Base-by-base conservation (phyloP, 1,140 invertebrate genomes). In the Drosophila ananassae region DNA sequence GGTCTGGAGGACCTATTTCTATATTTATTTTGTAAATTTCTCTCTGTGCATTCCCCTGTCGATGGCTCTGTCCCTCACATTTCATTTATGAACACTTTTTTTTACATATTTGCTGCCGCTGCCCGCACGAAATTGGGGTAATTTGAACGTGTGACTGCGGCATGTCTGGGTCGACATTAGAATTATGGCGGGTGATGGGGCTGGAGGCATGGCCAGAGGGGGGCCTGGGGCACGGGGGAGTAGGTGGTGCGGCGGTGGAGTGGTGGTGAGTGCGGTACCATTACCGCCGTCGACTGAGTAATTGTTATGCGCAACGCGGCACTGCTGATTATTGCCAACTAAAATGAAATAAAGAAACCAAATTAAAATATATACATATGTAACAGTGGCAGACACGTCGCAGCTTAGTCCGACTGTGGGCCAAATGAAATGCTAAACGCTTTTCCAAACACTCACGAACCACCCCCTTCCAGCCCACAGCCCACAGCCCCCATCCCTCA, bases 271-370 rank as follows among this genome's bases (percentile, higher is more conserved):
- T 69, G 37, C 60, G 37, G 58, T 75, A 58, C 73, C 75, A 83
- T 83, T 84, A 48, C 62, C 60, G 21, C n/a, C 5, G 13, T 66
- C 32, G 63, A 21, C 13, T 28, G 22, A 51, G 53, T 85, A 85
- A 87, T 89, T 89, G 64, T 73, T 79, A 90, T 90, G 87, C 85
- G 53, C 71, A 73, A 52, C 78, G 72, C 76, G 56, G 47, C 62
- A 59, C 66, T 39, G 57, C 79, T 87, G 85, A 90, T 90, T 90
- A 90, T 90, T 90, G 85, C 81, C 87, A 90, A 87, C 85, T 85
- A 82, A 87, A 90, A 82, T 82, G 75, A 90, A 90, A 89, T 85
- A 85, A 85, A 89, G 67, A 81, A 87, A 85, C 73, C 69, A 55
- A 87, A 82, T 78, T 79, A 78, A 89, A 79, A 87, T 67, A 72